phyloP scores from a whole-genome alignment of 2,888 invertebrate species.

The Heteropelma amictum region DNA sequence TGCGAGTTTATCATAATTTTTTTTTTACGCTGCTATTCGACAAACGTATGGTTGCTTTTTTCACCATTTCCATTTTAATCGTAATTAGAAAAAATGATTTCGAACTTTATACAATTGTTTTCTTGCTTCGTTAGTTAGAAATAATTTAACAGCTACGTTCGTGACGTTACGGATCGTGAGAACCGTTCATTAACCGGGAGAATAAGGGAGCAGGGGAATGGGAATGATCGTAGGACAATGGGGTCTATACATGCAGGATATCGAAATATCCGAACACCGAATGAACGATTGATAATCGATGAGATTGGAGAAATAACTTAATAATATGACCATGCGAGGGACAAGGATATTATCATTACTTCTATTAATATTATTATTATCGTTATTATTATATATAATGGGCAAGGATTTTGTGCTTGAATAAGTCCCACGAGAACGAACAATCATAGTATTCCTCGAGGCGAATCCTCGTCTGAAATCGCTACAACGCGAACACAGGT shows the following conservation, averaged over 20 bases:
- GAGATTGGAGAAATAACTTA: conserved; percentile 56
- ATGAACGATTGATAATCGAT: conserved; percentile 48
- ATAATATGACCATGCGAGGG: conserved; percentile 49
- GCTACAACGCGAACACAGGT: conserved; percentile 48
- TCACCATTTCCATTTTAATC: conserved; percentile 5
- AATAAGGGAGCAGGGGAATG: neutral
- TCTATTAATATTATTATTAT: conserved; percentile 9
- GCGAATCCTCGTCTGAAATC: conserved; percentile 40
- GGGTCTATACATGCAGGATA: conserved; percentile 53
- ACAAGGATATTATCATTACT: conserved; percentile 19
- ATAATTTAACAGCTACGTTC: conserved; percentile 53
- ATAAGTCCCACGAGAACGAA: conserved; percentile 35
- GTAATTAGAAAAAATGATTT: conserved; percentile 61
- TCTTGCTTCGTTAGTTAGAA: conserved; percentile 33
- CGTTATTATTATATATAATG: conserved; percentile 24
- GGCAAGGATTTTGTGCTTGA: conserved; percentile 50
- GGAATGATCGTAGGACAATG: conserved; percentile 19
- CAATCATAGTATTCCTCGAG: conserved; percentile 9
- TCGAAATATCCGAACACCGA: conserved; percentile 34
- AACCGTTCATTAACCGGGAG: conserved; percentile 35
- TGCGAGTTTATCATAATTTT: conserved; percentile 26
- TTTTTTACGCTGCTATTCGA: conserved; percentile 22
- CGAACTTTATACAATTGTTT: conserved; percentile 59
- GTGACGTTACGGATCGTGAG: conserved; percentile 25
- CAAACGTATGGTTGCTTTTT: conserved; percentile 1